phyloP scores from a whole-genome alignment of 2,888 invertebrate species.

The Drosophila ustulata region DNA sequence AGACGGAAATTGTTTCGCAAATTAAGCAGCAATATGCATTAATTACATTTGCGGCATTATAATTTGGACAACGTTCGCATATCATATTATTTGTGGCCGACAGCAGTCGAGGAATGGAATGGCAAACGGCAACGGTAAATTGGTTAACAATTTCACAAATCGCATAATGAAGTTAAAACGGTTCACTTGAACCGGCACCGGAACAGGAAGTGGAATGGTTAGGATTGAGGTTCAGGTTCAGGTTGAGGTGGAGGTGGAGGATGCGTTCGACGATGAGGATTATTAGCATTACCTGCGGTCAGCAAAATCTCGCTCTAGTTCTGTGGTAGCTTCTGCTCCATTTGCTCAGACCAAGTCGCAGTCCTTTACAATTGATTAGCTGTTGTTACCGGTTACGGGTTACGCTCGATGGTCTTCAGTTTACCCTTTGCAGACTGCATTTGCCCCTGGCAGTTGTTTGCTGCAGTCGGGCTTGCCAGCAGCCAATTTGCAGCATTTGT shows the following conservation, averaged over 20 bases:
- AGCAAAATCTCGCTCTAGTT: slow-evolving; percentile 38
- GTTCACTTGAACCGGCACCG: slow-evolving; percentile 19
- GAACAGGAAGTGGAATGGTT: slow-evolving; percentile 3
- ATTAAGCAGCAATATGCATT: slow-evolving; percentile 73
- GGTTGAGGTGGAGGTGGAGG: not conserved
- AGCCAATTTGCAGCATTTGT: slow-evolving; percentile 75
- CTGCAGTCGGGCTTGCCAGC: slow-evolving; percentile 40
- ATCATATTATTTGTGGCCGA: slow-evolving; percentile 27
- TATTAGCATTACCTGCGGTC: slow-evolving; percentile 60
- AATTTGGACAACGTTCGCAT: slow-evolving; percentile 48
- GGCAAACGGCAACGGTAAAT: slow-evolving; percentile 50
- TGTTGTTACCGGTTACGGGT: slow-evolving; percentile 37
- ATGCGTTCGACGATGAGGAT: slow-evolving; percentile 1
- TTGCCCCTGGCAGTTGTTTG: slow-evolving; percentile 23
- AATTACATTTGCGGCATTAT: slow-evolving; percentile 70
- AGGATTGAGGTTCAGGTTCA: not conserved
- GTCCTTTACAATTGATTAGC: slow-evolving; percentile 68
- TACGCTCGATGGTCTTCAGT: not conserved
- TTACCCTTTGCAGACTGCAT: slow-evolving; percentile 5
- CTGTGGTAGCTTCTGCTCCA: slow-evolving; percentile 30
- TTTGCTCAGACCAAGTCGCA: slow-evolving; percentile 39
- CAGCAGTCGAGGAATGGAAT: slow-evolving; percentile 26
- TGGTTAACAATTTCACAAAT: slow-evolving; percentile 76
- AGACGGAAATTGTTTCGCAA: slow-evolving; percentile 57
- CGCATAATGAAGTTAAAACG: slow-evolving; percentile 70